Percentiles rank a stretch among this genome's conserved stretches.
phyloP scores from a whole-genome alignment of 1,140 invertebrate genomes.

The Dysdera silvatica region DNA sequence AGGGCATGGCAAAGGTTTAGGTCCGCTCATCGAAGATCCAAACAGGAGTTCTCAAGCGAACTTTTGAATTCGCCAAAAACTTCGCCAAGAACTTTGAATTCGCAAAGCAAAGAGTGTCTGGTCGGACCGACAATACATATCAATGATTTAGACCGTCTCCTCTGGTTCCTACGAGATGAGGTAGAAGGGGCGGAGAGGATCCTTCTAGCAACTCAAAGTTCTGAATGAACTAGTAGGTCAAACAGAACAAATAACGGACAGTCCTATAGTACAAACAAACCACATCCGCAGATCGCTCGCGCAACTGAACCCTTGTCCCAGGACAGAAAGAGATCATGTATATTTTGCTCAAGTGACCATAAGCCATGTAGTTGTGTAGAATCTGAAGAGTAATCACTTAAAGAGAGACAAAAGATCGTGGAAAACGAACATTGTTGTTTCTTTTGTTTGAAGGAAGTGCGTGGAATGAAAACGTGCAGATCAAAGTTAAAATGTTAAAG shows the following conservation, averaged over 20 bases:
- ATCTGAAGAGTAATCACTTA: neutral
- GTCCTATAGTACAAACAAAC: neutral
- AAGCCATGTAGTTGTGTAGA: neutral
- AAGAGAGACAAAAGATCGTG: neutral
- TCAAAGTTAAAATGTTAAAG: neutral
- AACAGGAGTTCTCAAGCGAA: neutral
- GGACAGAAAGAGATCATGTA: neutral
- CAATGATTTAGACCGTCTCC: slow-evolving; percentile 4
- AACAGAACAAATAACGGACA: neutral
- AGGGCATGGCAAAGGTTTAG: too few relatives aligned
- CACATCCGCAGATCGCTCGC: neutral
- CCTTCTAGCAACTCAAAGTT: neutral
- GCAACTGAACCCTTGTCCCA: neutral
- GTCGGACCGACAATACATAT: neutral
- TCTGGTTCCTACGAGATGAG: slow-evolving; percentile 8
- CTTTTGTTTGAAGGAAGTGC: neutral
- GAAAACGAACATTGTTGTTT: neutral
- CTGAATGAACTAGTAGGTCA: neutral
- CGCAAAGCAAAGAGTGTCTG: too few relatives aligned
- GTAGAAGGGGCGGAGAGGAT: slow-evolving; percentile 1
- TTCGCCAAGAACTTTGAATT: too few relatives aligned
- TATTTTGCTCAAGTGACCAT: slow-evolving; percentile 3
- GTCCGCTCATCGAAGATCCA: neutral
- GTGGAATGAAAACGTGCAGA: neutral
- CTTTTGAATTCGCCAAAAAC: too few relatives aligned